Evolutionary conservation across 1,140 invertebrate species (phyloP).

Genomic region (Orchestia grillus): DNA sequence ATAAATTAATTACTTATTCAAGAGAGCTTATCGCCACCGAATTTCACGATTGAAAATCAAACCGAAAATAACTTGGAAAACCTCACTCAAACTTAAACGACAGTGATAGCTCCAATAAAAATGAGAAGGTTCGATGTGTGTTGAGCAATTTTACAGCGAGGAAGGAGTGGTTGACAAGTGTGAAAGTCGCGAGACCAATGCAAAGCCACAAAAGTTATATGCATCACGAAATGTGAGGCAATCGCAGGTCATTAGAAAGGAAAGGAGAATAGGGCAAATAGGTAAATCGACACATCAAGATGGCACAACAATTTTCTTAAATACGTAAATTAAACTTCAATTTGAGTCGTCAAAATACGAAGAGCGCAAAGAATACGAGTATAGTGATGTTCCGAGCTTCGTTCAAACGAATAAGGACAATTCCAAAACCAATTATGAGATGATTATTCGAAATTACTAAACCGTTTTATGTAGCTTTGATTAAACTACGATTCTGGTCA

Average conservation of each 20-base stretch:
- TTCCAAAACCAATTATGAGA: not conserved
- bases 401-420: not conserved
- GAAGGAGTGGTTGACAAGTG: not conserved
- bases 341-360: not conserved
- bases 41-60: not conserved
- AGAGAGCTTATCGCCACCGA: too few species aligned
- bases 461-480: not conserved
- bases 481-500: not conserved
- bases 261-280: not conserved
- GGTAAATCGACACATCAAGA: not conserved
- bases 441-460: not conserved
- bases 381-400: not conserved
- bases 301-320: not conserved
- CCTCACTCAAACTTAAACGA: not conserved
- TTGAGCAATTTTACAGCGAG: not conserved
- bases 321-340: not conserved
- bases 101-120: not conserved
- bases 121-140: not conserved
- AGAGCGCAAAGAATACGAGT: not conserved
- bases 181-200: not conserved
- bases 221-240: not conserved
- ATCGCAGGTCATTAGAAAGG: not conserved
- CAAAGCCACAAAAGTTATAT: not conserved
- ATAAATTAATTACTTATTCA: too few species aligned
- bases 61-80: not conserved